These are phyloP conservation scores for Lepidurus apus DNA, from an alignment of 1,140 invertebrate species.

Conservation along the genomic window DNA sequence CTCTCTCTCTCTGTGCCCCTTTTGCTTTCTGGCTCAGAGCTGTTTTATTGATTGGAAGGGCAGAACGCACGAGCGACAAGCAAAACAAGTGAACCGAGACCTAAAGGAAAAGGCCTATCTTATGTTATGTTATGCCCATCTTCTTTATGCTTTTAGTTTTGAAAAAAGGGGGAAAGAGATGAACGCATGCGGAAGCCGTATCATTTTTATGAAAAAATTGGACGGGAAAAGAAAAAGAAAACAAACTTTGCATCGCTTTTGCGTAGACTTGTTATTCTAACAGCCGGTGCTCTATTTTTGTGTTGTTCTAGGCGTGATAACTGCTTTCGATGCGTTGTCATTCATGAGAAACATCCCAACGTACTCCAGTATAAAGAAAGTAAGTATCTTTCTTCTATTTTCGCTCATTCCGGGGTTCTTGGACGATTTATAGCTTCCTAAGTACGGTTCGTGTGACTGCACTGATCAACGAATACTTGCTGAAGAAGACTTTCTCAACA, in stretches of 20 bases:
- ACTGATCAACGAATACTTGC: too few species aligned
- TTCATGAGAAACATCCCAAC: conserved; percentile 85
- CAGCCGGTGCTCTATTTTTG: background rate
- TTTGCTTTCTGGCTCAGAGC: conserved; percentile 18
- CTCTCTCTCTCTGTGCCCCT: conserved; percentile 6
- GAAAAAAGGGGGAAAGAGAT: background rate
- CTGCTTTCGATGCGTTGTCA: conserved; percentile 83
- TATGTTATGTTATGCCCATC: conserved; percentile 4
- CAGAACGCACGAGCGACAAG: conserved; percentile 17
- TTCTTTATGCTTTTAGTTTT: background rate
- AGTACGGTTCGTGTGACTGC: too few species aligned
- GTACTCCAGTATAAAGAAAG: conserved; percentile 94
- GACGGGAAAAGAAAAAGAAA: background rate
- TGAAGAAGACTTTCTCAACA: too few species aligned
- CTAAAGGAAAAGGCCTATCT: background rate
- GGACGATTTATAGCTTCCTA: background rate
- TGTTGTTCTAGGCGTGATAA: conserved; percentile 29
- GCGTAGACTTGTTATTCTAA: conserved; percentile 1
- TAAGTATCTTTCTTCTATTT: conserved; percentile 55
- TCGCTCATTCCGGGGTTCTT: background rate
- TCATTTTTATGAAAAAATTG: background rate
- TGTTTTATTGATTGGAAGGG: conserved; percentile 22
- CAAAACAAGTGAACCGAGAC: conserved; percentile 4
- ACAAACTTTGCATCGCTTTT: background rate
- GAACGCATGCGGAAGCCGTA: background rate